Percentiles rank a stretch among this genome's conserved stretches.
phyloP scores from a whole-genome alignment of 2,797 vertebrate genomes.

The Sparus aurata region DNA sequence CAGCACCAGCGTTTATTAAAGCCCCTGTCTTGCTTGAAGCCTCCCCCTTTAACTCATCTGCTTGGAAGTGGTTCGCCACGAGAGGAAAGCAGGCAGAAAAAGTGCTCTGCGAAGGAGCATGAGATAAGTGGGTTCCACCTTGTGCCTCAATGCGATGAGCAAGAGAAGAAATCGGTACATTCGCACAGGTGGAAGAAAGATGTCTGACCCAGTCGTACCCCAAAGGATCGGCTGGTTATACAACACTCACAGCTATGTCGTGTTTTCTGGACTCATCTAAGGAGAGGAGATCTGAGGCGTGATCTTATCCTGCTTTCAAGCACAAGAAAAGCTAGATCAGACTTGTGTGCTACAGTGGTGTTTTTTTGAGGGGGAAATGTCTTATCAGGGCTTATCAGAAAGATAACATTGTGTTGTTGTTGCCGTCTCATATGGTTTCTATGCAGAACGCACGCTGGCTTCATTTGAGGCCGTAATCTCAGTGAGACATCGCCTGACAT shows the following conservation, averaged over 20 bases:
- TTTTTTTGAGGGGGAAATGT: conserved; percentile 46
- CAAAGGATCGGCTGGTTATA: neutral
- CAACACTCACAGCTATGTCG: neutral
- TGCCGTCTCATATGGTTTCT: conserved; percentile 8
- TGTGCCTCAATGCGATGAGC: neutral
- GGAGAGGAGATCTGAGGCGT: conserved; percentile 27
- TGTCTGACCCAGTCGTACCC: neutral
- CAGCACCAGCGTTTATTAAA: conserved; percentile 46
- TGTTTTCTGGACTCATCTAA: neutral
- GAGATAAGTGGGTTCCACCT: neutral
- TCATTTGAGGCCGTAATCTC: conserved; percentile 51
- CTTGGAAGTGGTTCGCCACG: conserved; percentile 38
- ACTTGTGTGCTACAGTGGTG: conserved; percentile 18
- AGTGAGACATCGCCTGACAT: conserved; percentile 65
- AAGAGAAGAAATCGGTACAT: neutral
- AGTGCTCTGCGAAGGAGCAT: neutral
- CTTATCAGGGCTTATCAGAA: conserved; percentile 1
- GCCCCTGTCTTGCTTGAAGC: conserved; percentile 38
- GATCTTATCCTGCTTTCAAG: conserved; percentile 24
- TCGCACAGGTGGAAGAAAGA: conserved; percentile 14
- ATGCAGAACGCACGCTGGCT: conserved; percentile 4
- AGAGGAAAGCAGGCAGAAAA: conserved; percentile 25
- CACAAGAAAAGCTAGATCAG: conserved; percentile 25
- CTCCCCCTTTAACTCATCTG: conserved; percentile 41
- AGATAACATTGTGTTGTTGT: conserved; percentile 62